These are phyloP conservation scores for Plebejus melissa DNA, from an alignment of 2,888 invertebrate species.

Conservation along the genomic window DNA sequence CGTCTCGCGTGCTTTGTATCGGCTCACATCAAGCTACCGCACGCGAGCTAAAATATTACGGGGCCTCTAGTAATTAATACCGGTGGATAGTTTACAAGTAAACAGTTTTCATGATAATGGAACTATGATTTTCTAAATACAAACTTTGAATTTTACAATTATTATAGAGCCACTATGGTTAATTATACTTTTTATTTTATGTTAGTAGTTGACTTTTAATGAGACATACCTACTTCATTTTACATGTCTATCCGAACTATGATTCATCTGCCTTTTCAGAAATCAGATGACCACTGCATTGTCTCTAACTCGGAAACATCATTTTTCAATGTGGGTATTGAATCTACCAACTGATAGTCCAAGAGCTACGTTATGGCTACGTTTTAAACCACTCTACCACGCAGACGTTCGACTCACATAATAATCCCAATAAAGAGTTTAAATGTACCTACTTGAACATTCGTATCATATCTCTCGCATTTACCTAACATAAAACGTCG, in stretches of 20 bases:
- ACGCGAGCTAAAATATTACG: conserved; percentile 41
- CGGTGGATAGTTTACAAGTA: neutral
- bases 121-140: neutral
- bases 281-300: neutral
- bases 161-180: neutral
- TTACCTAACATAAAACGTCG: conserved; percentile 14
- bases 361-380: neutral
- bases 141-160: neutral
- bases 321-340: neutral
- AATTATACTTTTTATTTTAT: no score
- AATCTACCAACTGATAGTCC: no score
- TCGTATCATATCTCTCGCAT: conserved; percentile 6
- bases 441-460: neutral
- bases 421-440: neutral
- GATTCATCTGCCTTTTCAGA: neutral
- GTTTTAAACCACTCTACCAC: neutral
- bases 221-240: no score
- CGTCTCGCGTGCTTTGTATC: conserved; percentile 50
- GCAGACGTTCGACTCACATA: neutral
- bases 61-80: conserved; percentile 29
- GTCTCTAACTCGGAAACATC: neutral
- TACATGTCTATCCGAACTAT: no score
- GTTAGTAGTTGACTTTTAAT: no score
- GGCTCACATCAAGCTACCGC: conserved; percentile 35
- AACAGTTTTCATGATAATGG: neutral